Evolutionary conservation across 2,113 vertebrate species (phyloP), one percentile per base, ranked within the genome.

Genomic region (Vimba vimba): DNA sequence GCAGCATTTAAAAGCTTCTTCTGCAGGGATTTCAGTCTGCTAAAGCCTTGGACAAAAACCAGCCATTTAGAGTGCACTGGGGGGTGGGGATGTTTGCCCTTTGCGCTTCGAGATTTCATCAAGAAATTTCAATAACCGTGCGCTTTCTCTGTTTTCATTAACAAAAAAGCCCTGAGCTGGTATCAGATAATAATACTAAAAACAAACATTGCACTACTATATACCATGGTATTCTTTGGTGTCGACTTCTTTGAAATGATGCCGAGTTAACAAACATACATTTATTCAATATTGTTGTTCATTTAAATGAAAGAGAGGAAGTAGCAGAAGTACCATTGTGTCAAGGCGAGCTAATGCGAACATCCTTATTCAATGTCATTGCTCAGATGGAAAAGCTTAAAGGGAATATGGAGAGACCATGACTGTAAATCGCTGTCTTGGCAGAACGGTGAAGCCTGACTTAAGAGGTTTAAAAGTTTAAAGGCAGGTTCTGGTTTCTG

Each of bases 391-490:
- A 47, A 83, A 69, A 50, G 64, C 82, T 59, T 62, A 69, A 66
- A 77, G 55, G 33, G 71, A 80, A 84, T 73, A 30, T 77, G 30
- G 68, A 36, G 47, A 71, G 60, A 75, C 43, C 79, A 69, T 81
- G 66, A 50, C 52, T 60, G 36, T 27, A 78, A 76, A 86, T 60
- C 76, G 62, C 82, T 82, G 82, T 30, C 39, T n/a, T 85, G 66
- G 69, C 82, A 78, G 36, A 80, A 36, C 47, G 13, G 80, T 50
- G 39, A 82, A 69, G 64, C 66, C 77, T 62, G 36, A 69, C 30
- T 27, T 86, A 88, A 84, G 85, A 86, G 76, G 68, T 79, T 88
- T 88, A 79, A 84, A 81, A 75, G 85, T 88, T 84, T 84, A 77
- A 86, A 66, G 50, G 36, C 62, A 62, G 73, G 73, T 78, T 81